Base-by-base conservation (phyloP, 2,888 invertebrate species). In the Fabriciana adippe region DNA sequence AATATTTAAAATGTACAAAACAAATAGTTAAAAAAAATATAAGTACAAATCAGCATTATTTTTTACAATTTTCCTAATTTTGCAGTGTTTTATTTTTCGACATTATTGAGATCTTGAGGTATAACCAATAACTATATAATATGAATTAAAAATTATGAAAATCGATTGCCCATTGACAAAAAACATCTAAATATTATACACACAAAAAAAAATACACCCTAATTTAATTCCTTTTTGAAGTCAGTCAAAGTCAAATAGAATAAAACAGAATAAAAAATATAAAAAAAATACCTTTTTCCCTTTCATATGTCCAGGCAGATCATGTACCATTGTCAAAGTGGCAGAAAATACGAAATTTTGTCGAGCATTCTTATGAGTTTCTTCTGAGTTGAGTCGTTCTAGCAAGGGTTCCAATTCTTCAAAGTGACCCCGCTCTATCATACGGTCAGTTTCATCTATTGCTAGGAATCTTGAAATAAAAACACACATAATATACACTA, bases 331-430 rank as follows among this genome's bases (percentile, higher is more conserved):
- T 0, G 99, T 98, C 45, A 99, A 93, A 0, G 99, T 99, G 15
- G 99, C 99, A 0, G 99, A 99, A 91, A 99, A 99, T 0, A 99
- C 97, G 82, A 99, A 98, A 81, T 97, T 99, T 89, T 99, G 99
- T 2, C 99, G 90, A 48, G 92, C 79, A 62, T 93, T 88, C 21
- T 93, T 89, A 53, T 93, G 94, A 0, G 79, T 81, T 51, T 95
- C 94, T 76, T 96, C 95, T 15, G 90, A 88, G 85, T 99, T 98
- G 6, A 99, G 91, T 0, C 95, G 90, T 74, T 96, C 96, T 5
- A 99, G 83, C 51, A 99, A 88, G 15, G 95, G 94, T 26, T 96
- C 94, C 2, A 99, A 85, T 88, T 99, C 99, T 73, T 97, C 96
- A 85, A 99, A 99, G 84, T 99, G 99, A 0, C 98, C 98, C 74